Evolutionary conservation across 2,797 vertebrate genomes (phyloP).

Genomic region (Knipowitschia caucasica): DNA sequence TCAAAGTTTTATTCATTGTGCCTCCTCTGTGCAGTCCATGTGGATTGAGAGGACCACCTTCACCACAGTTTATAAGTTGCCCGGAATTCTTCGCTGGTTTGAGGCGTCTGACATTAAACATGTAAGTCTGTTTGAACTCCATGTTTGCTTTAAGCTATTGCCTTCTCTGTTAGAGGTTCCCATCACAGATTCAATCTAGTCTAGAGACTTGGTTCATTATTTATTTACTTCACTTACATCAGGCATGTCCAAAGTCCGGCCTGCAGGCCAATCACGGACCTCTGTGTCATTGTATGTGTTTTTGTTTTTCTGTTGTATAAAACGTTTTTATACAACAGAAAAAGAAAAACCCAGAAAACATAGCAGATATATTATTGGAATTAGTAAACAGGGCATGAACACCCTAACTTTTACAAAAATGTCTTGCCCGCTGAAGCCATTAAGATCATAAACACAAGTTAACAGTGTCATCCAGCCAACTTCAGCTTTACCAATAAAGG

Average conservation of each 20-base stretch:
- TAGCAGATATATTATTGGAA: too few relatives aligned
- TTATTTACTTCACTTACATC: neutral
- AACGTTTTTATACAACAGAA: too few relatives aligned
- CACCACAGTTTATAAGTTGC: slow-evolving; percentile 89
- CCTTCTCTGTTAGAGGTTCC: neutral
- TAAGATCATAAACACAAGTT: too few relatives aligned
- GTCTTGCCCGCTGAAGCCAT: too few relatives aligned
- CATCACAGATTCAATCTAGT: neutral
- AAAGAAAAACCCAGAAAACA: too few relatives aligned
- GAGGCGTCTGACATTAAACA: slow-evolving; percentile 84
- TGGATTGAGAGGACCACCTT: slow-evolving; percentile 98
- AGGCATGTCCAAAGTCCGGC: neutral
- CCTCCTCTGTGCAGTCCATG: slow-evolving; percentile 82
- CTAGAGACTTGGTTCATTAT: neutral
- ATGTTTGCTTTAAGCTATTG: slow-evolving; percentile 10
- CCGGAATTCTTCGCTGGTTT: slow-evolving; percentile 97
- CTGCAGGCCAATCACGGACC: neutral
- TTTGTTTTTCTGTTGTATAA: too few relatives aligned
- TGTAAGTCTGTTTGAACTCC: slow-evolving; percentile 39
- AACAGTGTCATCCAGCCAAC: too few relatives aligned
- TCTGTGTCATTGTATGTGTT: too few relatives aligned
- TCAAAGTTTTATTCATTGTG: slow-evolving; percentile 4
- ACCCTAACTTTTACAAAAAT: too few relatives aligned
- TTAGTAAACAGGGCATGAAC: too few relatives aligned
- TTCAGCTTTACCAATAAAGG: too few relatives aligned